Evolutionary conservation across 2,113 vertebrate species (phyloP), one percentile per base, ranked within the genome.

Genomic region (Oreochromis aureus): DNA sequence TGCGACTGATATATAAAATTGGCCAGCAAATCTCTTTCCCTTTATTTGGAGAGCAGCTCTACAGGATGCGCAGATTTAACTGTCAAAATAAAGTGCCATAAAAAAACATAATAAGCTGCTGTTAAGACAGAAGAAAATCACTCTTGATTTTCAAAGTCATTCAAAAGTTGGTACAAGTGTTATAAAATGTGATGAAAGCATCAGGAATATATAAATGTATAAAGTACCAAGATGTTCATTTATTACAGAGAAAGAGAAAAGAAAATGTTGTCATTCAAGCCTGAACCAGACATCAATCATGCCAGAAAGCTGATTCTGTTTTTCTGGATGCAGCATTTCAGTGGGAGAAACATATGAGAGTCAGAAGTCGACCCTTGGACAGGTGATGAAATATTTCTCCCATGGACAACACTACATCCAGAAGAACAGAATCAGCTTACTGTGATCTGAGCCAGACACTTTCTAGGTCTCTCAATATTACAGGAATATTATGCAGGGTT

Each of bases 31-130:
- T 82, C 8, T 71, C 22, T 44, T 88, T 39, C 36, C 44, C 32
- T 86, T 81, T 82, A 61, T 93, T 66, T 87, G 66, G 39, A 81
- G 54, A 86, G 55, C 16, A 39, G 73, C 51, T 58, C 56, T 36
- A 73, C 27, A 13, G 32, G 44, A 66, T 5, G 32, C 48, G 44
- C 27, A 59, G 46, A n/a, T 30, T 32, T 24, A 55, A 48, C 34
- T 80, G 76, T 79, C 46, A 39, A 63, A 83, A 56, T 81, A 58
- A 56, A 85, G 78, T 19, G 30, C 24, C 83, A 87, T 48, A 66
- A 73, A 85, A 73, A 32, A 69, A 69, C 12, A 59, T 18, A 41
- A 73, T 15, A 34, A 13, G 16, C 59, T 22, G 34, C 66, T 55
- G 44, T 51, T 80, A 36, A 18, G 69, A 86, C 18, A 34, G 27